phyloP scores from a whole-genome alignment of 2,888 invertebrate genomes.

The Tanypteryx hageni region DNA sequence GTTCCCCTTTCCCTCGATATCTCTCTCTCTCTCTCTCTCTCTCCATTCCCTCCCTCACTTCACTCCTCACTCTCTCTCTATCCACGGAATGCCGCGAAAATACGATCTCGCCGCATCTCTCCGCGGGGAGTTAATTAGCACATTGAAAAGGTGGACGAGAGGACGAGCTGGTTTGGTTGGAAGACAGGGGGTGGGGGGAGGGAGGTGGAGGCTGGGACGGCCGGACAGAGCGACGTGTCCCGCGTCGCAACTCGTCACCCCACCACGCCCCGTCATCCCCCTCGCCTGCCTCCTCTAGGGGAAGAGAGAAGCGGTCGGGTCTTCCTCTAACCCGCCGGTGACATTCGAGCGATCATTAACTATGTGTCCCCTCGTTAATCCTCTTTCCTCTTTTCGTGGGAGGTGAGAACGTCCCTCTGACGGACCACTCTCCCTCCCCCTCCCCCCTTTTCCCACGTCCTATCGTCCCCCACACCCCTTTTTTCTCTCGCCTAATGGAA shows the following conservation, averaged over 20 bases:
- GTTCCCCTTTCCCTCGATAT: not conserved
- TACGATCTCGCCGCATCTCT: not conserved
- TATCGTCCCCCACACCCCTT: too few relatives aligned
- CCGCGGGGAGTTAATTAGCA: not conserved
- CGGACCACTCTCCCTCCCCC: not conserved
- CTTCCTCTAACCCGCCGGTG: not conserved
- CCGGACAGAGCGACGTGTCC: too few relatives aligned
- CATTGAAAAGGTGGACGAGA: not conserved
- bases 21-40: not conserved
- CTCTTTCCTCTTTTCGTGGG: not conserved
- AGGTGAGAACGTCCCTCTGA: not conserved
- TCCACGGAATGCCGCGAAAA: not conserved
- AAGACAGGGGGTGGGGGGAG: too few relatives aligned
- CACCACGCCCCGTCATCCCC: not conserved
- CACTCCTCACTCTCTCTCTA: not conserved
- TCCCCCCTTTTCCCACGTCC: too few relatives aligned
- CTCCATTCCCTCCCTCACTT: not conserved
- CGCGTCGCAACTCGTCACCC: too few relatives aligned
- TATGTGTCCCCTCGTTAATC: constrained; percentile 15
- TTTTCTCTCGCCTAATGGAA: constrained; percentile 40
- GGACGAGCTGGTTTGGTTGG: not conserved
- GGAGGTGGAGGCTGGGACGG: too few relatives aligned
- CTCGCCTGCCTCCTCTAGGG: not conserved
- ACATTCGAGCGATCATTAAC: constrained; percentile 23
- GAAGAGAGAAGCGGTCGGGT: not conserved